These are phyloP conservation scores for Rhombomys opimus DNA, from an alignment of 2,113 vertebrate genomes.

Conservation along the genomic window DNA sequence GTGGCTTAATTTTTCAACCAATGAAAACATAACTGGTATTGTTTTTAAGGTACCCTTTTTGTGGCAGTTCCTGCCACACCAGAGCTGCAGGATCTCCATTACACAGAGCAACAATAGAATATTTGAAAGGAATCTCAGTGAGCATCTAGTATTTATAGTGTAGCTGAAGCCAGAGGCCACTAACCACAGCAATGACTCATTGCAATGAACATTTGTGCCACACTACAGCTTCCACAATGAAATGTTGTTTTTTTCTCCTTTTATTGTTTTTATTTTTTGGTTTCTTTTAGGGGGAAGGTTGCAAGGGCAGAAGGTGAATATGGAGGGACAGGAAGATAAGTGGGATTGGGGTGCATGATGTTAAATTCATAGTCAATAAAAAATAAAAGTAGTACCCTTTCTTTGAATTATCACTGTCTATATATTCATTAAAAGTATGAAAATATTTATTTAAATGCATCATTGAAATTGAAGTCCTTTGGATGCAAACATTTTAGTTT, in stretches of 20 bases:
- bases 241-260: neutral
- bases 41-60: neutral
- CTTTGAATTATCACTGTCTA: neutral
- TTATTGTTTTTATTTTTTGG: neutral
- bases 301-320: neutral
- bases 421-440: neutral
- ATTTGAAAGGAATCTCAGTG: neutral
- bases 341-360: neutral
- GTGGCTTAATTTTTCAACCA: constrained; percentile 15
- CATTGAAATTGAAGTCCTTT: neutral
- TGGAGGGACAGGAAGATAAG: neutral
- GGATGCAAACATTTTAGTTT: neutral
- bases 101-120: neutral
- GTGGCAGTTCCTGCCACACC: neutral
- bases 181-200: neutral
- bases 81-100: neutral
- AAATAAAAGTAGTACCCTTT: neutral
- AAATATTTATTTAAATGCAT: neutral
- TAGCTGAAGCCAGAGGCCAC: neutral
- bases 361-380: neutral
- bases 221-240: neutral
- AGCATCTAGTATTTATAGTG: neutral
- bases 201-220: neutral
- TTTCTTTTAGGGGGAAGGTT: neutral
- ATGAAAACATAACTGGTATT: neutral